Evolutionary conservation across 2,888 invertebrate species (phyloP).

Genomic region (Orgyia antiqua): DNA sequence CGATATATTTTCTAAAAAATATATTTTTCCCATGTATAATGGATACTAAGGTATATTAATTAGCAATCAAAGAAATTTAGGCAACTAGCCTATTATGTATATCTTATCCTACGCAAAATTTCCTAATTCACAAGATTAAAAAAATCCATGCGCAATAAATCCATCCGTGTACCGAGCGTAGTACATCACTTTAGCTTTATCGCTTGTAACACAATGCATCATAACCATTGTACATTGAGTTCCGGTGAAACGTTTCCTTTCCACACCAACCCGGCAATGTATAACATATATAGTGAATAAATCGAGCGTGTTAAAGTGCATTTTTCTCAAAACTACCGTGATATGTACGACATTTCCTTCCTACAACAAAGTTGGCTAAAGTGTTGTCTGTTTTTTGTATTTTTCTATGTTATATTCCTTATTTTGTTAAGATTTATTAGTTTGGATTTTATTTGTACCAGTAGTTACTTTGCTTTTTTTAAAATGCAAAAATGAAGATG

Average conservation of each 20-base stretch:
- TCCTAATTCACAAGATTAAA: no score
- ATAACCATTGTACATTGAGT: slow-evolving; percentile 54
- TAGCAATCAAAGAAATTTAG: no score
- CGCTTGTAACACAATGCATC: slow-evolving; percentile 60
- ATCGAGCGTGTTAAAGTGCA: slow-evolving; percentile 35
- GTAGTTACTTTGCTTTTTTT: no score
- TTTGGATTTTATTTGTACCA: no score
- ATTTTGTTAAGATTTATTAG: no score
- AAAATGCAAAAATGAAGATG: no score
- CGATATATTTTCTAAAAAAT: no score
- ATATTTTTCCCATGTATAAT: no score
- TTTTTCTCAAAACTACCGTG: slow-evolving; percentile 31
- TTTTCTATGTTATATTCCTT: no score
- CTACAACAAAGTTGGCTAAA: slow-evolving; percentile 23
- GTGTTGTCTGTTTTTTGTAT: slow-evolving; percentile 19
- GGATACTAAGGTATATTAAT: no score
- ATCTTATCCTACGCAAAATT: no score
- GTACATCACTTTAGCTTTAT: slow-evolving; percentile 63
- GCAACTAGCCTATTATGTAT: no score
- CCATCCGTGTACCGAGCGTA: slow-evolving; percentile 11
- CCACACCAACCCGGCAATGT: slow-evolving; percentile 36
- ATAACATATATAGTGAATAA: slow-evolving; percentile 28
- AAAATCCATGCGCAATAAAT: slow-evolving; percentile 26
- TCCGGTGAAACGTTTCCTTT: slow-evolving; percentile 38
- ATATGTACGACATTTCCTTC: slow-evolving; percentile 37